These are phyloP conservation scores for Siphamia tubifer DNA, from an alignment of 2,113 vertebrate species.

Conservation along the genomic window DNA sequence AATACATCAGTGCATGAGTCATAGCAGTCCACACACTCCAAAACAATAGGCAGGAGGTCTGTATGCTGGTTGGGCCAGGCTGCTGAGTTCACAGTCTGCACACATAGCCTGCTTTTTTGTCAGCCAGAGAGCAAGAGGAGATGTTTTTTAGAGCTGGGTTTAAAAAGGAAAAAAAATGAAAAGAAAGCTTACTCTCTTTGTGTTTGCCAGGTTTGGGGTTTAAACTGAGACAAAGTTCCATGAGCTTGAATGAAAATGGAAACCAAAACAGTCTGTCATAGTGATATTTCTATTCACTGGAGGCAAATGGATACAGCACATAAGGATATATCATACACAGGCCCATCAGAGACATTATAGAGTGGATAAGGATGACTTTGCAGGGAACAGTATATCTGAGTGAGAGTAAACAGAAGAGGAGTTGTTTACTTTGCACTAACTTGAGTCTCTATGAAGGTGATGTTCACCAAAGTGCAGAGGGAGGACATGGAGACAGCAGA, in stretches of 20 bases:
- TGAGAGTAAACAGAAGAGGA: slow-evolving; percentile 31
- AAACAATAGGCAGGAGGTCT: slow-evolving; percentile 81
- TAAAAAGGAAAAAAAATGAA: neutral
- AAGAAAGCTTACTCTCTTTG: slow-evolving; percentile 20
- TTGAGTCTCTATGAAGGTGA: neutral
- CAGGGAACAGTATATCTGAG: neutral
- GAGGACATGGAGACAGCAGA: neutral
- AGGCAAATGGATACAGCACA: neutral
- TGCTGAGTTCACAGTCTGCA: slow-evolving; percentile 76
- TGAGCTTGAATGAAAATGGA: slow-evolving; percentile 12
- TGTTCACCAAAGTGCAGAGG: neutral
- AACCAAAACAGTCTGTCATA: slow-evolving; percentile 9
- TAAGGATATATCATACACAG: neutral
- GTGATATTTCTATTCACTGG: slow-evolving; percentile 2
- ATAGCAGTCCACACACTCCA: slow-evolving; percentile 70
- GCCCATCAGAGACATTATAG: neutral
- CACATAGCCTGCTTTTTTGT: slow-evolving; percentile 65
- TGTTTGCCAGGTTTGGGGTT: slow-evolving; percentile 2
- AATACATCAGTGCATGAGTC: slow-evolving; percentile 75
- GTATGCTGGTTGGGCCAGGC: slow-evolving; percentile 41
- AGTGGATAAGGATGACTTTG: neutral
- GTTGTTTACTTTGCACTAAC: slow-evolving; percentile 10
- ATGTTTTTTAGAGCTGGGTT: slow-evolving; percentile 62
- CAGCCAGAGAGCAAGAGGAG: slow-evolving; percentile 27
- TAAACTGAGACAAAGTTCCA: neutral